A percentile compares a stretch with the other conserved stretches of the same genome.
Conservation (phyloP, 2,797 vertebrate genomes). For the Argya squamiceps region DNA sequence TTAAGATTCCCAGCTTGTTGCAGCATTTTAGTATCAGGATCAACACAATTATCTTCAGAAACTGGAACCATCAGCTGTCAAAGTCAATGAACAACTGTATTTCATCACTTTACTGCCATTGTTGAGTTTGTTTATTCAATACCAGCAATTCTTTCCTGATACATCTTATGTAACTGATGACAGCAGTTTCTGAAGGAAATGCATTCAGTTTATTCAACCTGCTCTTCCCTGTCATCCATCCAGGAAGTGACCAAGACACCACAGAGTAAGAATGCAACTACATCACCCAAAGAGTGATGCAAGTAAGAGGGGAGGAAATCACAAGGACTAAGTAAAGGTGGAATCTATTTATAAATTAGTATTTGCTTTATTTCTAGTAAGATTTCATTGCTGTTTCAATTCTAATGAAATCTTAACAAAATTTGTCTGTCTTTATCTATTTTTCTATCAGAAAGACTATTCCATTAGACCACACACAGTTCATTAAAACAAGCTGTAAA, state of each 20-base stretch:
- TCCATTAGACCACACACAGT: neutral
- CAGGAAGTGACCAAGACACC: neutral
- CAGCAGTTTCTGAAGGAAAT: neutral
- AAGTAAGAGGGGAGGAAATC: neutral
- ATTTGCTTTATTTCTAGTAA: neutral
- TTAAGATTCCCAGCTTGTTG: neutral
- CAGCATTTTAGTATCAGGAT: neutral
- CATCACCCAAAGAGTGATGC: neutral
- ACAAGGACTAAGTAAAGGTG: neutral
- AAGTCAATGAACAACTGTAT: neutral
- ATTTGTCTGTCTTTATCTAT: neutral
- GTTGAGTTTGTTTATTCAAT: neutral
- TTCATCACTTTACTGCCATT: neutral
- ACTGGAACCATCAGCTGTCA: neutral
- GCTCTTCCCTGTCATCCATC: neutral
- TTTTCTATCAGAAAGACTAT: neutral
- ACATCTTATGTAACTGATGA: neutral
- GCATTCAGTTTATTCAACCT: neutral
- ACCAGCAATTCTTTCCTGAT: neutral
- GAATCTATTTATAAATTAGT: neutral
- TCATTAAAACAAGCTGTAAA: neutral
- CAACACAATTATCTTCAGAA: neutral
- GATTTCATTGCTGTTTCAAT: neutral
- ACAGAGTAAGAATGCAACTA: neutral
- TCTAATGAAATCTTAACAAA: neutral